Percentiles rank a stretch among this genome's conserved stretches.
Conservation (phyloP, 2,888 invertebrate species). For the Helleia helle region DNA sequence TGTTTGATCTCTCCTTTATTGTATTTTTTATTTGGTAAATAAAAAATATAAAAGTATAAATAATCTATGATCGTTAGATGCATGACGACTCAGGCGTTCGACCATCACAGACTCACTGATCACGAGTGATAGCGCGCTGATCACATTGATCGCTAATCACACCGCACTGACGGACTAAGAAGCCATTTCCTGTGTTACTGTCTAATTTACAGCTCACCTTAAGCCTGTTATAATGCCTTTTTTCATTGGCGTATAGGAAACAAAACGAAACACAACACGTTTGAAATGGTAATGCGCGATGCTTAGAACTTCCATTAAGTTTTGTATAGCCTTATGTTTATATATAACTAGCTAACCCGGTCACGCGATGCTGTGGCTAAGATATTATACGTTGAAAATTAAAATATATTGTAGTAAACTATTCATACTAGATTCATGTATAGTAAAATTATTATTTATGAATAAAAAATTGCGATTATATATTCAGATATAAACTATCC, state of each 20-base stretch:
- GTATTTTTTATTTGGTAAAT: too few relatives aligned
- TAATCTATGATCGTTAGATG: not conserved
- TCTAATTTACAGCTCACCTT: slow-evolving; percentile 68
- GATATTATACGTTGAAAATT: too few relatives aligned
- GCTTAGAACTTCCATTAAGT: not conserved
- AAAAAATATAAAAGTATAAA: not conserved
- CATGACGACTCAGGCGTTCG: slow-evolving; percentile 33
- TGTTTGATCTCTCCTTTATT: too few relatives aligned
- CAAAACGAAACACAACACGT: slow-evolving; percentile 1
- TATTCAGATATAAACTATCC: too few relatives aligned
- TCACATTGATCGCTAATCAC: slow-evolving; percentile 63
- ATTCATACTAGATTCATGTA: too few relatives aligned
- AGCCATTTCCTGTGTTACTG: slow-evolving; percentile 66
- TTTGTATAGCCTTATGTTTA: too few relatives aligned
- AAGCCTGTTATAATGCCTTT: slow-evolving; percentile 19
- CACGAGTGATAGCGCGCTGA: slow-evolving; percentile 56
- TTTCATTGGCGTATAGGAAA: slow-evolving; percentile 2
- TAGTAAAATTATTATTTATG: too few relatives aligned
- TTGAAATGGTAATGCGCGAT: not conserved
- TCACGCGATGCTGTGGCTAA: too few relatives aligned
- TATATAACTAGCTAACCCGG: too few relatives aligned
- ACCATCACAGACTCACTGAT: slow-evolving; percentile 50
- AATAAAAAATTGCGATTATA: too few relatives aligned
- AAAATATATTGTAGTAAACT: too few relatives aligned
- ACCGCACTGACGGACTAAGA: slow-evolving; percentile 61